These are phyloP conservation scores for Lithophane semibrunnea DNA, from an alignment of 2,888 invertebrate species.

Conservation along the genomic window DNA sequence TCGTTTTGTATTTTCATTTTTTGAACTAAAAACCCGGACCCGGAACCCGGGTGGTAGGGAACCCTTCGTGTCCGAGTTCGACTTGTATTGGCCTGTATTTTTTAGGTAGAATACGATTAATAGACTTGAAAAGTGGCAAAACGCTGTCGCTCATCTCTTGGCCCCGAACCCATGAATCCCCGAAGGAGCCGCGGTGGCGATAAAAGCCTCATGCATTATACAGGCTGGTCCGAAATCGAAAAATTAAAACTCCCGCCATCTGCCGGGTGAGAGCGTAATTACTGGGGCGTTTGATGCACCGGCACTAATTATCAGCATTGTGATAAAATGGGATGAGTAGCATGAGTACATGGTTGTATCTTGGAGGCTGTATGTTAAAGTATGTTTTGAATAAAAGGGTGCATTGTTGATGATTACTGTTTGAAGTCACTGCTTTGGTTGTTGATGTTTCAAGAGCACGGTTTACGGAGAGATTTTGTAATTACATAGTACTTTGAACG, in stretches of 20 bases:
- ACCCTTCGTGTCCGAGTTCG: no score
- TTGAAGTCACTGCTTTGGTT: neutral
- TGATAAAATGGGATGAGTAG: constrained; percentile 55
- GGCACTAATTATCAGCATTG: constrained; percentile 76
- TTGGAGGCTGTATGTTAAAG: constrained; percentile 5
- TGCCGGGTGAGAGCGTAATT: constrained; percentile 83
- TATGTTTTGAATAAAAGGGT: neutral
- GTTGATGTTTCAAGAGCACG: neutral
- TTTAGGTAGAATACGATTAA: no score
- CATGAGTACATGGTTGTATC: constrained; percentile 28
- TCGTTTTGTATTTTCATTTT: no score
- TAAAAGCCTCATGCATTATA: constrained; percentile 90
- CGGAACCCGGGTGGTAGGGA: no score
- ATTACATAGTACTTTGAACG: neutral
- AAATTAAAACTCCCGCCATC: constrained; percentile 89
- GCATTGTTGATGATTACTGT: constrained; percentile 11
- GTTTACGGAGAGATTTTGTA: neutral
- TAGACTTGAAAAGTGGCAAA: neutral
- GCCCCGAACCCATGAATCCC: constrained; percentile 74
- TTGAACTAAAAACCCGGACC: no score
- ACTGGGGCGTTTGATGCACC: constrained; percentile 79
- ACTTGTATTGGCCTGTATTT: no score
- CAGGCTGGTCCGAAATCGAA: constrained; percentile 89
- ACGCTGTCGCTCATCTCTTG: constrained; percentile 66
- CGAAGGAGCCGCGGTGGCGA: constrained; percentile 89